phyloP scores from a whole-genome alignment of 2,888 invertebrate species.

The Mesoligia furuncula region DNA sequence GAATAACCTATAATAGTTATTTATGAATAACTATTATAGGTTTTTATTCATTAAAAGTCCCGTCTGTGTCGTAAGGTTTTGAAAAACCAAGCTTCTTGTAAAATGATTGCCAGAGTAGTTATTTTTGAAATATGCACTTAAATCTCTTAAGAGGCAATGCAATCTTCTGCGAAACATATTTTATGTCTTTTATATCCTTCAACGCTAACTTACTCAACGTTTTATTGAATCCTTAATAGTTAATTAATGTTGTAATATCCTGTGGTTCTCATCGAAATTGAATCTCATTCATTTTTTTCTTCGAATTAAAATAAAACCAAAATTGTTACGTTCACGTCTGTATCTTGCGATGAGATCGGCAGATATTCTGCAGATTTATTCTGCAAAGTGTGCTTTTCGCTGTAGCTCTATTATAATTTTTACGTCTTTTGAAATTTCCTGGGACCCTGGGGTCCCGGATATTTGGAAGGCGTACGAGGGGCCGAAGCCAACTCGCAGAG shows the following conservation, averaged over 20 bases:
- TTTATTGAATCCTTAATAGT: constrained; percentile 31
- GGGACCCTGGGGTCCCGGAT: no score
- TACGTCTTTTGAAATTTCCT: no score
- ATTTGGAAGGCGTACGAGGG: no score
- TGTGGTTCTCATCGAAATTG: constrained; percentile 17
- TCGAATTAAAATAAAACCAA: not conserved
- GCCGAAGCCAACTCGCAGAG: no score
- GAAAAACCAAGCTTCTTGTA: not conserved
- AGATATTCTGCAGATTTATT: not conserved
- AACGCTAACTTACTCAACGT: constrained; percentile 22
- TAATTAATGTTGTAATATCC: constrained; percentile 47
- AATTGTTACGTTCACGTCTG: constrained; percentile 13
- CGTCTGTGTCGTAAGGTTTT: not conserved
- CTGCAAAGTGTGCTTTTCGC: no score
- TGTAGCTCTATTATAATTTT: no score
- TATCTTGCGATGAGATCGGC: not conserved
- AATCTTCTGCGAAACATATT: constrained; percentile 24
- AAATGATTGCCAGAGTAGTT: not conserved
- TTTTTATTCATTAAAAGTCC: not conserved
- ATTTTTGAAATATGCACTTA: constrained; percentile 1
- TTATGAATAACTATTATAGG: no score
- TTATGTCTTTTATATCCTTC: constrained; percentile 20
- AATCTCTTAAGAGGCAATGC: constrained; percentile 11
- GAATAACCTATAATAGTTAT: no score
- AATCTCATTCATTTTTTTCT: constrained; percentile 32